Percentiles rank a stretch among this genome's conserved stretches.
These are phyloP conservation scores for Magallana gigas DNA, from an alignment of 1,140 invertebrate genomes.

Conservation along the genomic window DNA sequence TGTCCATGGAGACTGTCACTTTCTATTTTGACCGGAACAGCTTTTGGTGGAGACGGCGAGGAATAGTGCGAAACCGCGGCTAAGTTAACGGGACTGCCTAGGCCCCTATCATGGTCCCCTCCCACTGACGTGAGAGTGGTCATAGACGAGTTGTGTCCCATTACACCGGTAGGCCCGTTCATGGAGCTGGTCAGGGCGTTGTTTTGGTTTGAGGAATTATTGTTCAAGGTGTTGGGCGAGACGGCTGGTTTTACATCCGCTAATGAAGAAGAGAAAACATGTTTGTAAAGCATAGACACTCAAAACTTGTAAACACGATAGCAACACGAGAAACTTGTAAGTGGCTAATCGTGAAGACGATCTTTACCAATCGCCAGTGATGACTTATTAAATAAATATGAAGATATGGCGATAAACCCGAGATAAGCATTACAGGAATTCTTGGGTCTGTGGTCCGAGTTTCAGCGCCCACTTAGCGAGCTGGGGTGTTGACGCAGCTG, in stretches of 20 bases:
- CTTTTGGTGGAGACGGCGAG: conserved; percentile 65
- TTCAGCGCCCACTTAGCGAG: conserved; percentile 31
- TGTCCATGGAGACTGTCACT: conserved; percentile 48
- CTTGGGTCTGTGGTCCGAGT: conserved; percentile 16
- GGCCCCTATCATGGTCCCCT: conserved; percentile 48
- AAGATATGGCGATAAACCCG: conserved; percentile 5
- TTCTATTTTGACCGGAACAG: conserved; percentile 64
- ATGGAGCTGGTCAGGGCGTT: conserved; percentile 48
- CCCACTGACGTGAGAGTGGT: conserved; percentile 55
- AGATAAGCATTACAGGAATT: conserved; percentile 28
- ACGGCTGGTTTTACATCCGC: conserved; percentile 56
- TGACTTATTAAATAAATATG: conserved; percentile 39
- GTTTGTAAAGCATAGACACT: conserved; percentile 22
- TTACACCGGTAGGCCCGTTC: conserved; percentile 45
- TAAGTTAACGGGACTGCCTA: conserved; percentile 52
- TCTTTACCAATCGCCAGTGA: conserved; percentile 19
- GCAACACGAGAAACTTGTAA: conserved; percentile 26
- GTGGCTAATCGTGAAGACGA: conserved; percentile 29
- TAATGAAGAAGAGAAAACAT: conserved; percentile 39
- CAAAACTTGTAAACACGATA: conserved; percentile 21
- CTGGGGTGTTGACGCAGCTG: conserved; percentile 16
- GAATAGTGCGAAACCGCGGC: conserved; percentile 56
- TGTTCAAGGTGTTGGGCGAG: conserved; percentile 46
- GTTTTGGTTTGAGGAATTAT: conserved; percentile 43
- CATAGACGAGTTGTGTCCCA: conserved; percentile 50